Conservation (phyloP, 2,797 vertebrate species). For the Epinephelus coioides region DNA sequence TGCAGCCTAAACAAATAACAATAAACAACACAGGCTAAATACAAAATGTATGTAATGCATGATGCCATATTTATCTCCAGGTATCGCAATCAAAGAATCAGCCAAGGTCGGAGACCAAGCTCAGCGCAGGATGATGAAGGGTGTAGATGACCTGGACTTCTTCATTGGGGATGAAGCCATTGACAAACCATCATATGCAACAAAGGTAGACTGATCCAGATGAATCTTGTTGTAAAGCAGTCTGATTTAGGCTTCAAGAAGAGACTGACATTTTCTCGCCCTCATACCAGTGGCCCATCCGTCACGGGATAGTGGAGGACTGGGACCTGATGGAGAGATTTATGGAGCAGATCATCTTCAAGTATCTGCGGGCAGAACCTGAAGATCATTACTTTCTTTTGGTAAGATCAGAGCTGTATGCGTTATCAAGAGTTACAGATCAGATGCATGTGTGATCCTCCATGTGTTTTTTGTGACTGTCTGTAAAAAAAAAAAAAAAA, state of each 20-base stretch:
- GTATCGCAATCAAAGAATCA: slow-evolving; percentile 99
- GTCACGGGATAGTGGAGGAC: slow-evolving; percentile 97
- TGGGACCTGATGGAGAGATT: slow-evolving; percentile 99
- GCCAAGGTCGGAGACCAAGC: slow-evolving; percentile 98
- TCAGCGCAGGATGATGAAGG: slow-evolving; percentile 97
- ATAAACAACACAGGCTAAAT: too few relatives aligned
- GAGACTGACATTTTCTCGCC: not conserved
- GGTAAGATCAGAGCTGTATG: slow-evolving; percentile 79
- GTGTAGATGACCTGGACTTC: slow-evolving; percentile 98
- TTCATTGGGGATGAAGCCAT: slow-evolving; percentile 99
- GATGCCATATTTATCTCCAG: slow-evolving; percentile 69
- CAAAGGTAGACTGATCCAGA: slow-evolving; percentile 87
- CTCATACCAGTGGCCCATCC: slow-evolving; percentile 93
- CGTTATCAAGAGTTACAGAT: too few relatives aligned
- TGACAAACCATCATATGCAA: slow-evolving; percentile 97
- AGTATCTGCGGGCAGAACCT: slow-evolving; percentile 97
- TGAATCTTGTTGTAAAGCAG: not conserved
- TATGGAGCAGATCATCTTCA: slow-evolving; percentile 99
- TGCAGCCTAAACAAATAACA: too few relatives aligned
- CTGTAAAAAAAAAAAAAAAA: too few relatives aligned
- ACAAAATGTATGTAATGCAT: not conserved
- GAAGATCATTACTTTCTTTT: slow-evolving; percentile 98
- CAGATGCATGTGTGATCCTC: too few relatives aligned
- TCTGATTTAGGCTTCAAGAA: accelerated
- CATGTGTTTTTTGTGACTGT: too few relatives aligned